Evolutionary conservation across 2,113 vertebrate genomes (phyloP), one percentile per base, ranked within the genome.

Genomic region (Spea multiplicata): DNA sequence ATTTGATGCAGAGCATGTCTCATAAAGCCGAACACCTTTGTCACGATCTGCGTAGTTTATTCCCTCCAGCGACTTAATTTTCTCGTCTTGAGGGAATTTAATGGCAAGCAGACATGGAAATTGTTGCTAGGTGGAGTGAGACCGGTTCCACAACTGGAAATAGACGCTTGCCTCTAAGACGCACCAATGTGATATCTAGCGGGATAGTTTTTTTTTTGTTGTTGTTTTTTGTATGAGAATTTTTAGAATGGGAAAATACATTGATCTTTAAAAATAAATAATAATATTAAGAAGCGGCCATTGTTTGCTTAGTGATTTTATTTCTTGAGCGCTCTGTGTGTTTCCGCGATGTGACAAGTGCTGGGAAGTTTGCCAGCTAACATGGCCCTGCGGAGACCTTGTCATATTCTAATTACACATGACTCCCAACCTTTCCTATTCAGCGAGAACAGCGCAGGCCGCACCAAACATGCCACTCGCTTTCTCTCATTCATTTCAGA

Each of bases 341-440:
- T 76, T 88, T 91, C 88, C 82, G 83, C 83, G 85, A 86, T 86
- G 83, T 92, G 89, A 91, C 88, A 92, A 86, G 85, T 89, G 86
- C 89, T 91, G 89, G 90, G 91, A 91, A 89, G 84, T 82, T 76
- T 85, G 88, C 89, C 89, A 88, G 73, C 6, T 86, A 84, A 53
- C 81, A 46, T 86, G 81, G 84, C 83, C 77, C 30, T 47, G 67
- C 85, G 89, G 83, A 87, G 82, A 71, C 83, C 85, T 88, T 89
- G 86, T 86, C 86, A 61, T 86, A 83, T 83, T 88, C 78, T 91
- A 85, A 89, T 90, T 89, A 88, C 85, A 88, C 81, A 83, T 86
- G 83, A 89, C 84, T 92, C 87, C 68, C 84, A 85, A 78, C 81
- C 70, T 83, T 88, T 71, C 82, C 81, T 81, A 74, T 85, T 89